Base-by-base conservation (phyloP, 2,888 invertebrate species). In the Tridacna crocea region DNA sequence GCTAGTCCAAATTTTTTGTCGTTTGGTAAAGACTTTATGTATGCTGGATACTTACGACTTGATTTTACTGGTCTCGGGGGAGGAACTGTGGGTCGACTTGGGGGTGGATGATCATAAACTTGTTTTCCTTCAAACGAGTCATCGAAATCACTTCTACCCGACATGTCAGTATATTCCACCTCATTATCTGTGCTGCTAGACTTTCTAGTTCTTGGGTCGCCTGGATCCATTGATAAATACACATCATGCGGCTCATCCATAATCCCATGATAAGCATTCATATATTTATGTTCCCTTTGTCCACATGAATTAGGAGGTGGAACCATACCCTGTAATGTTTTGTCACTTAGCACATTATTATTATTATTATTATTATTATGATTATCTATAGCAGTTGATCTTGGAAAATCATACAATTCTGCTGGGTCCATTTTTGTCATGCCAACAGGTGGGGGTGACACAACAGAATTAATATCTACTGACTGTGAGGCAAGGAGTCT, bases 221-320 rank as follows among this genome's bases (percentile, higher is more conserved):
- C 13, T 13, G 55, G 58, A 58, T 88, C 85, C 88, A 90, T 90
- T 13, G 88, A 83, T 27, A 90, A 80, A 78, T 90, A 90, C 36
- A 82, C 76, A 72, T 90, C 88, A 51, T 72, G 79, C 12, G 75
- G 72, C 36, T 79, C 63, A 10, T 65, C 80, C 11, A 87, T 84
- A 13, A 75, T 76, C 11, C 89, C 87, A 8, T 85, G 80, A 3
- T 80, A 85, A 19, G 91, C 89, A 74, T 92, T 92, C 48, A 90
- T 85, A 58, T 92, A 92, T 46, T 83, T 84, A 82, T 91, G 87
- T 72, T 87, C 79, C 60, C 65, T 77, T 22, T 68, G 55, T 8
- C 82, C 85, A 83, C 87, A 87, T n/a, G 82, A 70, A 48, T 68
- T 68, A 15, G 87, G 88, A 12, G 90, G 87, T 0, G 90, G 90